These are phyloP conservation scores for Nephrotoma appendiculata DNA, from an alignment of 2,888 invertebrate genomes.

Conservation along the genomic window DNA sequence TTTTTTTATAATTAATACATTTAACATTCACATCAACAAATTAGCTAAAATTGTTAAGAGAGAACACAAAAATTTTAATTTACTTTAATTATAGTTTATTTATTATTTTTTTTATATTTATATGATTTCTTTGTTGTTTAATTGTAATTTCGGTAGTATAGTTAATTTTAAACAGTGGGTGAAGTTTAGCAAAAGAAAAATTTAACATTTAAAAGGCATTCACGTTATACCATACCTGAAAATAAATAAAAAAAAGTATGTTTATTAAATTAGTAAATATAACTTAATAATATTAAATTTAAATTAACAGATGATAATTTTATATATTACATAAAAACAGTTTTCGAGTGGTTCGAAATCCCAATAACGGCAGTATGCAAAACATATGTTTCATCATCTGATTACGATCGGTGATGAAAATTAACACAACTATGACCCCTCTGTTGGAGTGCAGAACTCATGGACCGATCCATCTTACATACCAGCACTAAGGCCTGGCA, in stretches of 20 bases:
- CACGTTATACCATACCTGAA: constrained; percentile 1
- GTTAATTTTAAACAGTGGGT: not conserved
- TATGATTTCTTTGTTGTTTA: not conserved
- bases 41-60: constrained; percentile 2
- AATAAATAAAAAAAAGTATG: not conserved
- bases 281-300: not conserved
- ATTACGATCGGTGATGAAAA: too few relatives aligned
- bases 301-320: not conserved
- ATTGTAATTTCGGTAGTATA: not conserved
- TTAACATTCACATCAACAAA: constrained; percentile 1
- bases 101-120: not conserved
- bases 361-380: too few relatives aligned
- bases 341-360: too few relatives aligned
- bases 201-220: constrained; percentile 4
- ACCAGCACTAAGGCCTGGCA: too few relatives aligned
- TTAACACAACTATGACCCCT: too few relatives aligned
- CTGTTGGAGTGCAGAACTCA: too few relatives aligned
- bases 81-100: not conserved
- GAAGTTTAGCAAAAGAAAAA: not conserved
- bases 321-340: too few relatives aligned
- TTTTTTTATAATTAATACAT: not conserved
- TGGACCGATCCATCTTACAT: too few relatives aligned
- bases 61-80: not conserved
- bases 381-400: too few relatives aligned
- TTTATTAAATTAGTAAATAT: not conserved